Base-by-base conservation (phyloP, 2,888 invertebrate species). In the Brenthis ino region DNA sequence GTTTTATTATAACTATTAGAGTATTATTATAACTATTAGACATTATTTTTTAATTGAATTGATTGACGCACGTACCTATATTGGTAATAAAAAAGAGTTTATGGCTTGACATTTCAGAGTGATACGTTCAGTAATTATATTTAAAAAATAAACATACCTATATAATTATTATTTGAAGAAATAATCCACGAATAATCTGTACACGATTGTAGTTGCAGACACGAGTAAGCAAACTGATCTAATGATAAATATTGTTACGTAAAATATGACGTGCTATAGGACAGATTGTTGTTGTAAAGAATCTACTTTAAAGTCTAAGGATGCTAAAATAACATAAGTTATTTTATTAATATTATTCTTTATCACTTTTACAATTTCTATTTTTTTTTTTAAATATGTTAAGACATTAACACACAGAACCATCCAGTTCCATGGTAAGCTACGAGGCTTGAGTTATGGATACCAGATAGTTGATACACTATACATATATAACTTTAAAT, bases 231-330 rank as follows among this genome's bases (percentile, higher is more conserved):
- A 58, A 66, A 74, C 75, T 75, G 74, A 69, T 73, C 67, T 67
- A 53, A 64, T 72, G 76, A 75, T 76, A 77, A 75, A 74, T 65
- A 67, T 61, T 68, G 70, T 77, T 77, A 76, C 74, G 74, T 76
- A 77, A 77, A 76, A 72, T 65, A 69, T 73, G 72, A 68, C 72
- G 72, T 58, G 64, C 4, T 55, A 56, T 24, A 48, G 14, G n/a
- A 56, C 64, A 51, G 51, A 67, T 67, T 54, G 50, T 55, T 60
- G 64, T 50, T 67, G 67, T 67, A 63, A 67, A 67, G 63, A 67
- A 67, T 56, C 50, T 50, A 50, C 48, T 60, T 28, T 50, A 16
- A 0, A 58, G 20, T 20, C 20, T 20, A 20, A 20, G 20, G 58
- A 12, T 50, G 11, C 48, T 64, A 20, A 37, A 20, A 37, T 54